Base-by-base conservation (phyloP, 2,113 vertebrate species). In the Sinosuthora webbiana region DNA sequence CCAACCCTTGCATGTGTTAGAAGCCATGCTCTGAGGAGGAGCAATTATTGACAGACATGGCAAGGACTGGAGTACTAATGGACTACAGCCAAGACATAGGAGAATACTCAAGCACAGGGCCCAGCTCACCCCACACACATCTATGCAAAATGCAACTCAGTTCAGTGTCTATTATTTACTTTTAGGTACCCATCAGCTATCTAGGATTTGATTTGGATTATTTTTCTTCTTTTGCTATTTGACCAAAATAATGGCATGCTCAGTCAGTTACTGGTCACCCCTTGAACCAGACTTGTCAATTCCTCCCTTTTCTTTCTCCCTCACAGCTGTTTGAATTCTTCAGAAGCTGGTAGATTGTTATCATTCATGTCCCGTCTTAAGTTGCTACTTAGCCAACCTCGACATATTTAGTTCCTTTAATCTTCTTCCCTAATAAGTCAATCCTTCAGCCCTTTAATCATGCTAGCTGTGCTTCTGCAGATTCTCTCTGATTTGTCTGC, bases 341-440 rank as follows among this genome's bases (percentile, higher is more conserved):
- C 91, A 97, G 92, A 96, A 94, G 86, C 69, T 79, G 64, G 80
- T 76, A 95, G 93, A 96, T 85, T 94, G 77, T 96, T 97, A 97
- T 96, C 96, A 94, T 97, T 96, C 97, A 97, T 88, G 89, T 94
- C 95, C 87, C 10, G 27, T 95, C 70, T 94, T 94, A 96, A 95
- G 89, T 87, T 98, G 96, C 95, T 90, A 82, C 75, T 97, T 95
- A 95, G 85, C 24, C 73, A 96, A 96, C 95, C 81, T 89, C 87
- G 27, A 95, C 80, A 75, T 95, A 91, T 97, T 98, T 96, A 96
- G 95, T 97, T 97, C 90, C 91, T 97, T 91, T 95, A 96, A 97
- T 97, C 97, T 97, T 96, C 95, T 93, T 95, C 81, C 83, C 83
- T 95, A 92, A 84, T 95, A 89, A 83, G 67, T 89, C 91, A 97